Percentiles rank a stretch among this genome's conserved stretches.
Evolutionary conservation across 2,888 invertebrate genomes (phyloP).

Genomic region (Drosophila tripunctata): DNA sequence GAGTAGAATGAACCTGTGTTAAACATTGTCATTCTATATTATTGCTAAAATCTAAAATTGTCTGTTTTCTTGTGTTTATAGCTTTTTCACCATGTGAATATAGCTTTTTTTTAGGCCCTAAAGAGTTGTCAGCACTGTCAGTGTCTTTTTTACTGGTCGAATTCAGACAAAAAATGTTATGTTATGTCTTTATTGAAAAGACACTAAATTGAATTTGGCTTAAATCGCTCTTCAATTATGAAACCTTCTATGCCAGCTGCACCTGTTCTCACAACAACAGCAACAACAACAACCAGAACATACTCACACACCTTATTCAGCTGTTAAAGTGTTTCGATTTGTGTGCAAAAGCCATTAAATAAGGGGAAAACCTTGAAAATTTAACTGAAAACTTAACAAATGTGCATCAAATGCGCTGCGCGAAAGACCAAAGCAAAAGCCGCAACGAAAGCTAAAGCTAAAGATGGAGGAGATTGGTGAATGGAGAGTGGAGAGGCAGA

Average conservation of each 20-base stretch:
- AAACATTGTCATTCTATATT: slow-evolving; percentile 34
- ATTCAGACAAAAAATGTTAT: slow-evolving; percentile 29
- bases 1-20: too few species aligned
- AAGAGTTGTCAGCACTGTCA: too few species aligned
- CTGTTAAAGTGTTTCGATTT: slow-evolving; percentile 6
- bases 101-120: too few species aligned
- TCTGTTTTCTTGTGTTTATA: too few species aligned
- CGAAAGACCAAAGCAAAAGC: slow-evolving; percentile 45
- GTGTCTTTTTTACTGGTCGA: too few species aligned
- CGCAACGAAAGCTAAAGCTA: slow-evolving; percentile 3
- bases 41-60: too few species aligned
- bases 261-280: slow-evolving; percentile 15
- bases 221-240: slow-evolving; percentile 16
- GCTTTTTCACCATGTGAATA: too few species aligned
- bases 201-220: slow-evolving; percentile 51
- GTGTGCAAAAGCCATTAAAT: slow-evolving; percentile 1
- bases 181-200: slow-evolving; percentile 65
- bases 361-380: not conserved
- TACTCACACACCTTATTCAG: slow-evolving; percentile 8
- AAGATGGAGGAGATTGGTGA: not conserved
- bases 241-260: slow-evolving; percentile 24
- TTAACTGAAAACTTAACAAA: not conserved
- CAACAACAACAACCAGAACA: too few species aligned
- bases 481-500: not conserved
- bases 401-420: slow-evolving; percentile 6